Percentiles rank a stretch among this genome's conserved stretches.
Conservation (phyloP, 2,888 invertebrate species). For the Sarcophaga variegata region DNA sequence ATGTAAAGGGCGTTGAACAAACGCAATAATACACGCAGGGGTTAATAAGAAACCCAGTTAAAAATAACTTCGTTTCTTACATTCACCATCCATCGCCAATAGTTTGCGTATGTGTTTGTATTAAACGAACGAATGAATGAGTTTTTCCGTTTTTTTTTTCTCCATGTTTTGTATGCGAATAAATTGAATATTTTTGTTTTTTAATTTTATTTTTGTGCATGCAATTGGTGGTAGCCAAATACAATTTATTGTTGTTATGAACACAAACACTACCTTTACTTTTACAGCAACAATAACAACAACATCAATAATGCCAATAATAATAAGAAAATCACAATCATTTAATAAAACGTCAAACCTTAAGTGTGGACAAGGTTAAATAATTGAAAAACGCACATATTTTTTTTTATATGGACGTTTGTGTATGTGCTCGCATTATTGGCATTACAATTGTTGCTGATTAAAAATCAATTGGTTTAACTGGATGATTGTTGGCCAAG, state of each 20-base stretch:
- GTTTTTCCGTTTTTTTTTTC: conserved; percentile 17
- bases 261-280: neutral
- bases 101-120: too few species aligned
- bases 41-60: neutral
- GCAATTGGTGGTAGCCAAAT: neutral
- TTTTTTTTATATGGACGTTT: conserved; percentile 23
- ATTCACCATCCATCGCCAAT: neutral
- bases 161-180: conserved; percentile 5
- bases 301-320: neutral
- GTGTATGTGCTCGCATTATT: conserved; percentile 40
- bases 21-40: conserved; percentile 24
- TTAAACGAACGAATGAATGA: neutral
- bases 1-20: conserved; percentile 10
- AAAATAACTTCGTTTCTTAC: neutral
- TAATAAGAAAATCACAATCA: conserved; percentile 16
- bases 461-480: conserved; percentile 63
- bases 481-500: conserved; percentile 54
- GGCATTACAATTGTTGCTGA: conserved; percentile 49
- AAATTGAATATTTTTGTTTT: neutral
- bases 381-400: conserved; percentile 53
- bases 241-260: conserved; percentile 29
- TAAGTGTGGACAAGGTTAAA: conserved; percentile 64
- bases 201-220: neutral
- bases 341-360: conserved; percentile 36
- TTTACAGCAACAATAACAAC: conserved; percentile 9